Conservation (phyloP, 2,113 vertebrate species). For the Arizona elegans region DNA sequence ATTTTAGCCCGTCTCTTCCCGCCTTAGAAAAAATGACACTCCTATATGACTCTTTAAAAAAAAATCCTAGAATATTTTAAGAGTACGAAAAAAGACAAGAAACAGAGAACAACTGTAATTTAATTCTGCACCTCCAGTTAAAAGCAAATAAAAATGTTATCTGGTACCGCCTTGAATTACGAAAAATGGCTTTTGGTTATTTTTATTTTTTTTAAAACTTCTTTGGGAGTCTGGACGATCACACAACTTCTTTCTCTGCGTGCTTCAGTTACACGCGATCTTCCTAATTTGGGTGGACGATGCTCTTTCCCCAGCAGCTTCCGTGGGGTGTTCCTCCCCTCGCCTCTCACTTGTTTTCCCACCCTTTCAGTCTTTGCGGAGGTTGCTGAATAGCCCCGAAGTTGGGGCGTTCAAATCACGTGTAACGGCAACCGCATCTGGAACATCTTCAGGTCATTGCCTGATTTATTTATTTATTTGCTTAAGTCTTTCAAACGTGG, state of each 20-base stretch:
- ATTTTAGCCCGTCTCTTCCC: conserved; percentile 10
- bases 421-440: neutral
- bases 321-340: neutral
- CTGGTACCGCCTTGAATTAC: too few species aligned
- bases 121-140: neutral
- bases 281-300: neutral
- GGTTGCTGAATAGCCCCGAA: neutral
- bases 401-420: neutral
- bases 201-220: neutral
- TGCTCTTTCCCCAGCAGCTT: neutral
- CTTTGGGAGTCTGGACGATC: neutral
- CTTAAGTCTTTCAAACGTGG: neutral
- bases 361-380: neutral
- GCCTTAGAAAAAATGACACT: neutral
- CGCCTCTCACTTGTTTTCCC: neutral
- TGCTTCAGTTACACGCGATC: neutral
- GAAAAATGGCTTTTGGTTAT: neutral
- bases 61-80: neutral
- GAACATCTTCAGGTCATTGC: conserved; percentile 3
- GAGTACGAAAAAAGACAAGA: neutral
- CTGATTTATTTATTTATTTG: neutral
- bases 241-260: neutral
- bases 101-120: neutral
- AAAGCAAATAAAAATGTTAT: neutral
- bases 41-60: neutral